These are phyloP conservation scores for Nansenia antarctica DNA, from an alignment of 2,113 vertebrate genomes.

Conservation along the genomic window DNA sequence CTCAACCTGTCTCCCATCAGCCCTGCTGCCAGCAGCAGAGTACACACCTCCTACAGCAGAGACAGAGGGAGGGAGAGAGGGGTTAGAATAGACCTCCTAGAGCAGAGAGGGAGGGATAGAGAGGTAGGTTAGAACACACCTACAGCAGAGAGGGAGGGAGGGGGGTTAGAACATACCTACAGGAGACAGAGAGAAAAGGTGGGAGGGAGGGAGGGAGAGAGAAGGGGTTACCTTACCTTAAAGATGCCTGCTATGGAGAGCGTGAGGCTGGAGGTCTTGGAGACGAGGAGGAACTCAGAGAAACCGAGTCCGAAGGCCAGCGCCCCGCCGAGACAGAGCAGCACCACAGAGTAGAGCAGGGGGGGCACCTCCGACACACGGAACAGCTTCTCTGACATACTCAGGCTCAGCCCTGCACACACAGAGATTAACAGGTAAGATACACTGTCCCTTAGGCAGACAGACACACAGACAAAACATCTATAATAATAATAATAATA, in stretches of 20 bases:
- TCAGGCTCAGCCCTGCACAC: slow-evolving; percentile 82
- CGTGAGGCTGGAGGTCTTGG: slow-evolving; percentile 91
- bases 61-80: slow-evolving; percentile 17
- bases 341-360: slow-evolving; percentile 77
- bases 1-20: slow-evolving; percentile 87
- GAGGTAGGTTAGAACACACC: neutral
- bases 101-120: neutral
- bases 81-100: neutral
- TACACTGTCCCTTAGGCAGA: too few species aligned
- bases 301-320: slow-evolving; percentile 94
- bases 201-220: neutral
- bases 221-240: slow-evolving; percentile 77
- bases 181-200: neutral
- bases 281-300: slow-evolving; percentile 94
- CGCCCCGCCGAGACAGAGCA: slow-evolving; percentile 81
- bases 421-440: slow-evolving; percentile 14
- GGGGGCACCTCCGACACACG: slow-evolving; percentile 77
- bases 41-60: slow-evolving; percentile 95
- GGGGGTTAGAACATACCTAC: neutral
- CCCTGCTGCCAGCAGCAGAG: slow-evolving; percentile 82
- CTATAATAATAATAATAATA: too few species aligned
- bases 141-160: neutral
- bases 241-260: slow-evolving; percentile 94
- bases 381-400: slow-evolving; percentile 87
- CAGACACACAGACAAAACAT: too few species aligned